Evolutionary conservation across 2,113 vertebrate genomes (phyloP), one percentile per base, ranked within the genome.

Genomic region (Campylomormyrus numenius): DNA sequence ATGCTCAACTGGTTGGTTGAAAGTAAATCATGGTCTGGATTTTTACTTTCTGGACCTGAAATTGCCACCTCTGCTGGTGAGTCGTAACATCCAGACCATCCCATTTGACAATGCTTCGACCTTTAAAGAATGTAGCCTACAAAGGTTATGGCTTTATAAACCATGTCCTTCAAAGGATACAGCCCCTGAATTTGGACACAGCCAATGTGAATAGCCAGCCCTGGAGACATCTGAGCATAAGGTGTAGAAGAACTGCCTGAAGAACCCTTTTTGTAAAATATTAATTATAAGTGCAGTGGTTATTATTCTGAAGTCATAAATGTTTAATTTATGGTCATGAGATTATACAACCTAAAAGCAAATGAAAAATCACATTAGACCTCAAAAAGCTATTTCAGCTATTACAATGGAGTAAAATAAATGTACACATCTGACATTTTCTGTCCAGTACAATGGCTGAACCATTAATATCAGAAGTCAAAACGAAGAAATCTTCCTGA

Each of bases 261-360:
- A 77, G 90, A 90, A 89, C 90, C 90, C 89, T 90, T 92, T 87
- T 90, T 87, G 90, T 87, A 91, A 90, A 74, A 50, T 62, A 52
- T 93, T 90, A 92, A 94, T 91, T 92, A 93, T 93, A 92, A 62
- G 93, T 93, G 89, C 7, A 8, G 15, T 77, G 56, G 91, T 90
- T 92, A 87, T 93, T 93, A 94, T 94, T 93, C 91, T 91, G 91
- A 93, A 91, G 93, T 88, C 27, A 88, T 27, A 5, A 87, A 93
- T 93, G 91, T 91, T 93, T 94, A 92, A 94, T 93, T 93, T 88
- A 93, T 92, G 89, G 49, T 87, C 11, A 45, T 21, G 50, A 91
- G 92, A 89, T 92, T 88, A 93, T 93, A 92, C 90, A 91, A 91
- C 91, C 92, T 91, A 92, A 93, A 93, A 94, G 93, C 91, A 92